Percentiles rank a stretch among this genome's conserved stretches.
These are phyloP conservation scores for Aphaenogaster rudis DNA, from an alignment of 1,140 invertebrate species.

Conservation along the genomic window DNA sequence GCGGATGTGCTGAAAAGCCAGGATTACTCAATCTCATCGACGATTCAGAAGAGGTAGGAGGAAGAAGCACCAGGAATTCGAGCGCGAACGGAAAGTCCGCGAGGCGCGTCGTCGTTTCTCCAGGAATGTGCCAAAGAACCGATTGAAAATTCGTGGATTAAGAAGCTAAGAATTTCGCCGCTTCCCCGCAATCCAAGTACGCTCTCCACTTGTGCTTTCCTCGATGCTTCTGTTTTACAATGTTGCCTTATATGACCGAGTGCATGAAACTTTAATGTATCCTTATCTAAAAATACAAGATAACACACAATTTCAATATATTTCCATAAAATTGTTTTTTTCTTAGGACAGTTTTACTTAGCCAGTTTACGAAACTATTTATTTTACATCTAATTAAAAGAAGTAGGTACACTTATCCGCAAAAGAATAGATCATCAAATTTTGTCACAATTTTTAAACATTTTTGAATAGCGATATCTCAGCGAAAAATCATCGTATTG, in stretches of 20 bases:
- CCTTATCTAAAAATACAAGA: background rate
- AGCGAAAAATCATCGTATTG: too few species aligned
- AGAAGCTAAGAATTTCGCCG: conserved; percentile 12
- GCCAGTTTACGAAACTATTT: too few species aligned
- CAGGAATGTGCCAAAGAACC: conserved; percentile 46
- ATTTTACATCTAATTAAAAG: too few species aligned
- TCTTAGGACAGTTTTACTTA: too few species aligned
- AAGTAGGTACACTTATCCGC: too few species aligned
- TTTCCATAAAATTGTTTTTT: background rate
- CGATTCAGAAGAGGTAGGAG: background rate
- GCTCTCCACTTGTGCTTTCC: background rate
- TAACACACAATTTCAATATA: background rate
- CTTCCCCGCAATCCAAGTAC: background rate
- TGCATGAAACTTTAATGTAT: background rate
- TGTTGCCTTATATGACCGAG: background rate
- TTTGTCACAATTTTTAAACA: too few species aligned
- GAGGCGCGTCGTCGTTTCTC: background rate
- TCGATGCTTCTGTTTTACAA: background rate
- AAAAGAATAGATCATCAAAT: too few species aligned
- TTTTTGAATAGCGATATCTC: too few species aligned
- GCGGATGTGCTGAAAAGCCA: too few species aligned
- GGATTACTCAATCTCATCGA: too few species aligned
- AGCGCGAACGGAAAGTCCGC: conserved; percentile 13
- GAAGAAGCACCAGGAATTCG: conserved; percentile 38
- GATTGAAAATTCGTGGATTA: conserved; percentile 45